These are phyloP conservation scores for Falco cherrug DNA, from an alignment of 2,797 vertebrate species.

Conservation along the genomic window DNA sequence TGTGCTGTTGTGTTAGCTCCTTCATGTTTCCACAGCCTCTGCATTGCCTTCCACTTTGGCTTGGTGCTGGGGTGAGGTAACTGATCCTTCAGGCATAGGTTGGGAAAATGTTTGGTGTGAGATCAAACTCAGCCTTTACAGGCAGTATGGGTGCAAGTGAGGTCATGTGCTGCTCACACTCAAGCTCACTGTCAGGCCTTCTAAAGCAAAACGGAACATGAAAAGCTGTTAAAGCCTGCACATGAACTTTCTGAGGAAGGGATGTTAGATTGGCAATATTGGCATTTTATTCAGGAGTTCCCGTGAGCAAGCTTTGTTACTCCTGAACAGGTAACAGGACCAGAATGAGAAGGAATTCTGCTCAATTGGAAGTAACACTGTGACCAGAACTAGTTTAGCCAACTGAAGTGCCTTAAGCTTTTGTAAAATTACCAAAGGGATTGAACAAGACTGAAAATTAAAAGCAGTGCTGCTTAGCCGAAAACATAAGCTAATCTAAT, in stretches of 20 bases:
- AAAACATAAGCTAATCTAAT: conserved; percentile 60
- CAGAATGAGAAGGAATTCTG: background rate
- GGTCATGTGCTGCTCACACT: background rate
- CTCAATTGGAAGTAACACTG: background rate
- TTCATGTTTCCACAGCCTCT: background rate
- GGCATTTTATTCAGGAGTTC: background rate
- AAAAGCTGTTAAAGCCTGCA: background rate
- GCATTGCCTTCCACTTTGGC: background rate
- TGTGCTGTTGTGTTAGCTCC: background rate
- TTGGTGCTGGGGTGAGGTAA: background rate
- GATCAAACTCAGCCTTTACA: background rate
- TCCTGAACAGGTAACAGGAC: background rate
- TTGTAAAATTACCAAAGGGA: background rate
- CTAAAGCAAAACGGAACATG: background rate
- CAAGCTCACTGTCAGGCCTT: background rate
- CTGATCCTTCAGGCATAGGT: background rate
- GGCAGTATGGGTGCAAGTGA: background rate
- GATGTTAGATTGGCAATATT: background rate
- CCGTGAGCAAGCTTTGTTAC: background rate
- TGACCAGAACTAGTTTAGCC: background rate
- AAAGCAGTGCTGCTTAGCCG: background rate
- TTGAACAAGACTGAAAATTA: background rate
- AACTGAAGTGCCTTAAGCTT: background rate
- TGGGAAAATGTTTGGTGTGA: background rate
- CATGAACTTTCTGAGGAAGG: fast-evolving